Evolutionary conservation across 2,797 vertebrate species (phyloP).

Genomic region (Micromesistius poutassou): DNA sequence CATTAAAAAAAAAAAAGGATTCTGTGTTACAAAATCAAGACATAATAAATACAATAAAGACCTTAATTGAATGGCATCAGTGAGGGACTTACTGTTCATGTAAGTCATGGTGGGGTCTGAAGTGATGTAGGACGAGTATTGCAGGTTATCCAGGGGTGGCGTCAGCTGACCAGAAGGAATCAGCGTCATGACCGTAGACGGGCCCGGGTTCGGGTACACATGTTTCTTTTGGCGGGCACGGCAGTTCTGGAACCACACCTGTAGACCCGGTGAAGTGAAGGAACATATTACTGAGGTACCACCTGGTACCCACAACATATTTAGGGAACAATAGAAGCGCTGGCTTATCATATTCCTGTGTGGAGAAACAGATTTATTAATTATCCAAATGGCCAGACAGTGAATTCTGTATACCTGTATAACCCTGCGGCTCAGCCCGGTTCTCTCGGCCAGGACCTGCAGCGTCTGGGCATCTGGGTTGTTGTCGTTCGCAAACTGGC

Average conservation of each 20-base stretch:
- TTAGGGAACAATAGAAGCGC: not conserved
- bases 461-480: conserved; percentile 92
- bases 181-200: conserved; percentile 74
- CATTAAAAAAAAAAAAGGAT: not conserved
- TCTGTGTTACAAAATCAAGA: not conserved
- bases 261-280: not conserved
- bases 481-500: conserved; percentile 91
- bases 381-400: not conserved
- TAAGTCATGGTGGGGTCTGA: conserved; percentile 75
- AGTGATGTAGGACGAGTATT: conserved; percentile 85
- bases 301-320: not conserved
- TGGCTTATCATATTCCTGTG: not conserved
- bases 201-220: conserved; percentile 78
- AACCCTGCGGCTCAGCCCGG: conserved; percentile 92
- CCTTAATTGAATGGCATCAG: not conserved
- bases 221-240: conserved; percentile 97
- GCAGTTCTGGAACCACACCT: conserved; percentile 99
- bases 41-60: not conserved
- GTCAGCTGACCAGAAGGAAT: conserved; percentile 81
- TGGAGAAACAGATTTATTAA: not conserved
- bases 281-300: too few relatives aligned
- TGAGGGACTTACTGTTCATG: conserved; percentile 58
- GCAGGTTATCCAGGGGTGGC: conserved; percentile 84
- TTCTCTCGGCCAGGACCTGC: conserved; percentile 89
- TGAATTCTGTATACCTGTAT: conserved; percentile 63